phyloP scores from a whole-genome alignment of 2,888 invertebrate genomes.

The Pterobdella sp. region DNA sequence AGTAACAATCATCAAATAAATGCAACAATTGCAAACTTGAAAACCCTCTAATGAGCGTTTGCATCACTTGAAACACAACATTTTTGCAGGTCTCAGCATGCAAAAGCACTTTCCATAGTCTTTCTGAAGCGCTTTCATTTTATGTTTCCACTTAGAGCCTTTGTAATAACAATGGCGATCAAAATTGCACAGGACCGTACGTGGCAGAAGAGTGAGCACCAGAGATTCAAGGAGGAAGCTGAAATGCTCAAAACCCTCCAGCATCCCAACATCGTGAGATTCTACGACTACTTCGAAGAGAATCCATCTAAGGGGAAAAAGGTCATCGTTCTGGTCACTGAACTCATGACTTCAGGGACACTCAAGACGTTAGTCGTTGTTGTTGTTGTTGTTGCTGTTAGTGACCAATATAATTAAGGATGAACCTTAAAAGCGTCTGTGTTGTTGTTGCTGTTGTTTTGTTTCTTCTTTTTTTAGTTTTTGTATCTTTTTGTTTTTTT shows the following conservation, averaged over 20 bases:
- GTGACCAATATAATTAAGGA: neutral
- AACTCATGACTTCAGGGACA: constrained; percentile 97
- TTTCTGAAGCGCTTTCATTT: no score
- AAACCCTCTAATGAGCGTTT: no score
- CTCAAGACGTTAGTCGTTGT: constrained; percentile 71
- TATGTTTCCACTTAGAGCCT: neutral
- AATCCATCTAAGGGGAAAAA: constrained; percentile 82
- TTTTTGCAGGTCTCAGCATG: no score
- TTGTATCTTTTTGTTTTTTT: neutral
- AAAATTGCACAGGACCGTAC: constrained; percentile 35
- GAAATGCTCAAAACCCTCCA: constrained; percentile 98
- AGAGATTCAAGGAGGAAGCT: constrained; percentile 63
- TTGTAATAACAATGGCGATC: neutral
- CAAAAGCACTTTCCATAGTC: no score
- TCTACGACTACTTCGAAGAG: constrained; percentile 97
- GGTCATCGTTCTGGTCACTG: constrained; percentile 96
- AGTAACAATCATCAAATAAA: no score
- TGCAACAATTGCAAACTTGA: no score
- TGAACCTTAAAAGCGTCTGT: neutral
- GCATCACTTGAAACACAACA: no score
- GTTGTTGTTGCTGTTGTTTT: neutral
- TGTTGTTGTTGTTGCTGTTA: neutral
- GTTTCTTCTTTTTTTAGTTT: neutral
- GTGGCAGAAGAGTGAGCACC: constrained; percentile 69
- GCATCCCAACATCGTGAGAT: constrained; percentile 58